A percentile compares a stretch with the other conserved stretches of the same genome.
Evolutionary conservation across 35 echinoderm and acorn worm species (phyloP).

Genomic region (Ophiothrix spiculata): DNA sequence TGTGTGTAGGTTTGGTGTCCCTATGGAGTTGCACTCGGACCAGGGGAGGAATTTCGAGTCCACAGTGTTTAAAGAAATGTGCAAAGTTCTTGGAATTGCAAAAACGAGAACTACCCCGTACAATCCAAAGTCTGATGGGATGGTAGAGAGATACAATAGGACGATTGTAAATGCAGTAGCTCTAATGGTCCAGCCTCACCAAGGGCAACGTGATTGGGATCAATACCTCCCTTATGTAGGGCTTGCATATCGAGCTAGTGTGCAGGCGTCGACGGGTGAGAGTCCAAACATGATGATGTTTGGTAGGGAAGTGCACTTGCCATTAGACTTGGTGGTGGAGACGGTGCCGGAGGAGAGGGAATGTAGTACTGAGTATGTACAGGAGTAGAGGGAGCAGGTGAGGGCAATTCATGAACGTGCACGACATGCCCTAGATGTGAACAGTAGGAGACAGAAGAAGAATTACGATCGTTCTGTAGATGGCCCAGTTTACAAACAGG

Average conservation of each 20-base stretch:
- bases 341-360: not conserved
- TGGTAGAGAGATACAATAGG: conserved; percentile 58
- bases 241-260: conserved; percentile 33
- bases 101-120: conserved; percentile 67
- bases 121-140: conserved; percentile 51
- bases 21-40: conserved; percentile 6
- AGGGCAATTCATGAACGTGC: conserved; percentile 12
- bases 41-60: conserved; percentile 70
- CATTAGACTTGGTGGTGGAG: conserved; percentile 13
- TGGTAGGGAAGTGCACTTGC: conserved; percentile 19
- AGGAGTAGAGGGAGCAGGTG: not conserved
- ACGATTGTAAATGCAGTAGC: conserved; percentile 25
- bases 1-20: conserved; percentile 19
- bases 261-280: conserved; percentile 35
- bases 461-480: conserved; percentile 25
- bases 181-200: not conserved
- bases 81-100: conserved; percentile 30
- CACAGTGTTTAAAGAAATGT: conserved; percentile 37
- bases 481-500: not conserved
- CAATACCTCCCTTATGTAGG: conserved; percentile 22
- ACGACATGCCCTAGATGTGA: not conserved
- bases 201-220: conserved; percentile 18
- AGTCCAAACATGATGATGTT: conserved; percentile 52
- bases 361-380: not conserved
- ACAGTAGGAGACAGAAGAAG: conserved; percentile 9